Conservation (phyloP, 1,140 invertebrate genomes). For the Brachionus asplanchnoidis region DNA sequence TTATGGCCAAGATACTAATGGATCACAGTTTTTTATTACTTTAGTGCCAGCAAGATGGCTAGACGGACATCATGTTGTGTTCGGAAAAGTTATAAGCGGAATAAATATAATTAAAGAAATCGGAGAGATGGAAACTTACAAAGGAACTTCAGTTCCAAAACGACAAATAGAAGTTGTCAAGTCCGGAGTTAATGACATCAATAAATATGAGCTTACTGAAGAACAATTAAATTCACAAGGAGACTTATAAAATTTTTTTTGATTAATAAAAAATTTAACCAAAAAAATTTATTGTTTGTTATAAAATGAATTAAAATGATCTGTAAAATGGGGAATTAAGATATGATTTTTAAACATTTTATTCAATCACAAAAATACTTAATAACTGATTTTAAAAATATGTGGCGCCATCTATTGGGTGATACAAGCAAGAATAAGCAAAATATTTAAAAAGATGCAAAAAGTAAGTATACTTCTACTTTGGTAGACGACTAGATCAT, state of each 20-base stretch:
- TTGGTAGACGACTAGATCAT: too few relatives aligned
- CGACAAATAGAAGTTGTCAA: constrained; percentile 6
- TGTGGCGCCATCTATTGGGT: too few relatives aligned
- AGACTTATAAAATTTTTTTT: constrained; percentile 13
- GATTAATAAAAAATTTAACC: constrained; percentile 43
- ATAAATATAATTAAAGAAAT: constrained; percentile 62
- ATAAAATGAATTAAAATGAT: neutral
- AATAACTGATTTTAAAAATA: too few relatives aligned
- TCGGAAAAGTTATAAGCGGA: constrained; percentile 84
- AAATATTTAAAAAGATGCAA: too few relatives aligned
- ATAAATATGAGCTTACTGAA: constrained; percentile 47
- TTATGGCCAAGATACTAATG: constrained; percentile 53
- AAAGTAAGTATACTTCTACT: too few relatives aligned
- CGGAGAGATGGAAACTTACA: constrained; percentile 27
- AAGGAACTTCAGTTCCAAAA: constrained; percentile 33
- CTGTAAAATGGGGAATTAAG: too few relatives aligned
- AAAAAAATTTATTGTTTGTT: neutral
- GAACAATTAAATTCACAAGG: constrained; percentile 41
- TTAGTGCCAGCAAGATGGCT: constrained; percentile 76
- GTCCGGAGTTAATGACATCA: constrained; percentile 35
- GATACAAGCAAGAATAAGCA: too few relatives aligned
- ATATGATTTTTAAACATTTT: too few relatives aligned
- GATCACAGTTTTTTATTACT: constrained; percentile 56
- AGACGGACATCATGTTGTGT: constrained; percentile 85
- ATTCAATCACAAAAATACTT: too few relatives aligned